Conservation (phyloP, 2,797 vertebrate species). For the Melanogrammus aeglefinus region DNA sequence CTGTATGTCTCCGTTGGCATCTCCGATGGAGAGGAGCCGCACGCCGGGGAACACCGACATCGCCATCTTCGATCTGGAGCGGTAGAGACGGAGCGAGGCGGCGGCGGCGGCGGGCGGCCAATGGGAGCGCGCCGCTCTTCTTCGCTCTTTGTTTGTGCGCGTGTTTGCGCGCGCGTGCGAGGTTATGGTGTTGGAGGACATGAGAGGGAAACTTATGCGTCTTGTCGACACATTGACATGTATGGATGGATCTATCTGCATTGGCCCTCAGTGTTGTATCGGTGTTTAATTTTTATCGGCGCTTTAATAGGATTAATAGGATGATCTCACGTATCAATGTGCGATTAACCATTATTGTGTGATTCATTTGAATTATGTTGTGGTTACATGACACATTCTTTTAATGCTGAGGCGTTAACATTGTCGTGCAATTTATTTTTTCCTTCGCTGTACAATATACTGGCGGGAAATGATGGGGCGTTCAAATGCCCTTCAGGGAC, state of each 20-base stretch:
- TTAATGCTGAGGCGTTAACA: neutral
- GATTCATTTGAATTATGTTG: neutral
- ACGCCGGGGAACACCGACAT: constrained; percentile 94
- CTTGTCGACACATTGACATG: neutral
- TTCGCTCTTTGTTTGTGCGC: constrained; percentile 37
- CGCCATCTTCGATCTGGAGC: constrained; percentile 86
- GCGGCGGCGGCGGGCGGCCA: constrained; percentile 63
- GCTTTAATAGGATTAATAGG: neutral
- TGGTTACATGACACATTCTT: neutral
- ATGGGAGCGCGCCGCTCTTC: constrained; percentile 47
- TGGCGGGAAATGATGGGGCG: neutral
- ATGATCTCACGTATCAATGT: neutral
- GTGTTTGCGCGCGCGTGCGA: neutral
- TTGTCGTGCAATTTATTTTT: neutral
- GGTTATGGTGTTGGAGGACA: neutral
- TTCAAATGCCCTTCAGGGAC: neutral
- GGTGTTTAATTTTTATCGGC: neutral
- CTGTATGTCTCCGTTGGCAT: constrained; percentile 96
- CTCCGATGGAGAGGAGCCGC: constrained; percentile 94
- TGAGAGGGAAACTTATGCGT: neutral
- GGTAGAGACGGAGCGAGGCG: constrained; percentile 62
- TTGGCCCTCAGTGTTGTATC: neutral
- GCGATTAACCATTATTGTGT: neutral
- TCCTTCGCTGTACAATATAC: neutral
- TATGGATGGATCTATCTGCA: neutral